These are phyloP conservation scores for Chrysolina americana DNA, from an alignment of 2,888 invertebrate genomes.

Conservation along the genomic window DNA sequence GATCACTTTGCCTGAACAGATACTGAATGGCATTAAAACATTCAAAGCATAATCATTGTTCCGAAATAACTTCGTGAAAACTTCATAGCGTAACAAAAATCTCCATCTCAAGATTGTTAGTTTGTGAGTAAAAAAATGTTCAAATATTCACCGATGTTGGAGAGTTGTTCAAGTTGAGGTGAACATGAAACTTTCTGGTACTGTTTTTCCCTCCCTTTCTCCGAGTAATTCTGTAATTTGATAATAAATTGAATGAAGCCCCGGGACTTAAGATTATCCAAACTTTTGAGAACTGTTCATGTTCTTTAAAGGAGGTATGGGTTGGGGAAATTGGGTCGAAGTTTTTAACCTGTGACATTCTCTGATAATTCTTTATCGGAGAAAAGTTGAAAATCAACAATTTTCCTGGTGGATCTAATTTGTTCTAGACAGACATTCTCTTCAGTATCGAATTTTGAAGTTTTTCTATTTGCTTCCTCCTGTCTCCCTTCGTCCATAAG, in stretches of 20 bases:
- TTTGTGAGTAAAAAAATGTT: constrained; percentile 10
- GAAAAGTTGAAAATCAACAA: no score
- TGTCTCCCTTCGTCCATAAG: no score
- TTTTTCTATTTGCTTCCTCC: no score
- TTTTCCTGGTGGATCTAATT: no score
- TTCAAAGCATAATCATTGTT: constrained; percentile 8
- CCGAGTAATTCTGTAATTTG: constrained; percentile 44
- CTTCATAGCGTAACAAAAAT: not conserved
- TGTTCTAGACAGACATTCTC: no score
- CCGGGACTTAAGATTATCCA: constrained; percentile 37
- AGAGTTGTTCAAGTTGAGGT: constrained; percentile 19
- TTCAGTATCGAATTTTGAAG: no score
- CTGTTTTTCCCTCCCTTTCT: constrained; percentile 34
- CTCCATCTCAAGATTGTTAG: not conserved
- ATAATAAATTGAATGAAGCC: constrained; percentile 44
- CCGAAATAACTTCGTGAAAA: constrained; percentile 1
- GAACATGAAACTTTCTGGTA: constrained; percentile 39
- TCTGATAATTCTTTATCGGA: not conserved
- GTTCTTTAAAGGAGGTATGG: constrained; percentile 19
- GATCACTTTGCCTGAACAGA: not conserved
- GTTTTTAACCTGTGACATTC: not conserved
- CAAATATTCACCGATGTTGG: constrained; percentile 13
- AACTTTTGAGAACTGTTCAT: constrained; percentile 36
- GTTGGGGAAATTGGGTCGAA: constrained; percentile 10
- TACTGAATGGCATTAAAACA: not conserved